Conservation (phyloP, 1,140 invertebrate species). For the Papilio xuthus region DNA sequence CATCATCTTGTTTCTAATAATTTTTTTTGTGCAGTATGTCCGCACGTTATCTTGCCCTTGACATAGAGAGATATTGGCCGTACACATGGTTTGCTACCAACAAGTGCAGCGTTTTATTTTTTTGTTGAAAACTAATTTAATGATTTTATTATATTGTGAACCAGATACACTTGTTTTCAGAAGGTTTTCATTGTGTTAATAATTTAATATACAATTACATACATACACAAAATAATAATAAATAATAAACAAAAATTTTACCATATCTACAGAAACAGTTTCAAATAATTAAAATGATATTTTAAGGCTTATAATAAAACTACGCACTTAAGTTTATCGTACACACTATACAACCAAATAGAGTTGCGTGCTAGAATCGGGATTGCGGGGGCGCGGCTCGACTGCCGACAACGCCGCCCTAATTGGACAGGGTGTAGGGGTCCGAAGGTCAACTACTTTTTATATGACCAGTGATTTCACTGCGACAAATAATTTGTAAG, state of each 20-base stretch:
- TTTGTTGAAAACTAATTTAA: background rate
- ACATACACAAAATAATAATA: too few species aligned
- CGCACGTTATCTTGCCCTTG: slow-evolving; percentile 35
- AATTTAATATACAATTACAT: too few species aligned
- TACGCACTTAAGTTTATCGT: background rate
- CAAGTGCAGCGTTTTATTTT: background rate
- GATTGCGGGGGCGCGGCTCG: slow-evolving; percentile 23
- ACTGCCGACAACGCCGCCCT: background rate
- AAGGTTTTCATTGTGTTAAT: too few species aligned
- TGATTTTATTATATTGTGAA: too few species aligned
- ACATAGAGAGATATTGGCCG: slow-evolving; percentile 28
- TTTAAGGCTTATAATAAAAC: background rate
- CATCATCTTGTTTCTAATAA: background rate
- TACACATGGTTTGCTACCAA: background rate
- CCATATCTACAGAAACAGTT: too few species aligned
- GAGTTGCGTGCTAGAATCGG: slow-evolving; percentile 26
- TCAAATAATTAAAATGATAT: background rate
- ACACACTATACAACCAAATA: slow-evolving; percentile 18
- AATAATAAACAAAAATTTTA: too few species aligned
- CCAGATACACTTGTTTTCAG: too few species aligned
- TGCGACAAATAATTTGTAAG: background rate
- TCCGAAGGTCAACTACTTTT: slow-evolving; percentile 10
- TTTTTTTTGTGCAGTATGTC: background rate
- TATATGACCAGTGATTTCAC: background rate
- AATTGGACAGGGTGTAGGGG: slow-evolving; percentile 33